Evolutionary conservation across 2,113 vertebrate species (phyloP).

Genomic region (Cyprinus carpio): DNA sequence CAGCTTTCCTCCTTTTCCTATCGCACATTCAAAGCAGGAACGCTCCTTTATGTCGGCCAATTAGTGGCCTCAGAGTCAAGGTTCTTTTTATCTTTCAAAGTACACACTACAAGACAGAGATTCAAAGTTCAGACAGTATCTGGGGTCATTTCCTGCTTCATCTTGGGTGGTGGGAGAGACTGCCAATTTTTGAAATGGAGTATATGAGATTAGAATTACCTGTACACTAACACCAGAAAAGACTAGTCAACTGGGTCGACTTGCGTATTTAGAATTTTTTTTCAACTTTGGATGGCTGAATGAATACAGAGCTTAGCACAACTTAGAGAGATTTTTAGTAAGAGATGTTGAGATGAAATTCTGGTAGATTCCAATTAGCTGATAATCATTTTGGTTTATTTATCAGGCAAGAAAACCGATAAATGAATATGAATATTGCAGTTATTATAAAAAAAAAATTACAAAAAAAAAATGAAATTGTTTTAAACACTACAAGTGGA

Average conservation of each 20-base stretch:
- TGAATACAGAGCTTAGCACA: background rate
- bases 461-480: background rate
- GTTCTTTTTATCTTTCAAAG: constrained; percentile 84
- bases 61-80: constrained; percentile 79
- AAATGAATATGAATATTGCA: background rate
- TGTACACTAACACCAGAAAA: background rate
- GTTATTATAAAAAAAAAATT: background rate
- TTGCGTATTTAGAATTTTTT: background rate
- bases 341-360: background rate
- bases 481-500: background rate
- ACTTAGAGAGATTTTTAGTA: background rate
- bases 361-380: background rate
- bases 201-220: background rate
- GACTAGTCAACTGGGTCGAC: background rate
- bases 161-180: constrained; percentile 61
- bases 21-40: constrained; percentile 65
- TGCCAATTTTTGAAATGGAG: background rate
- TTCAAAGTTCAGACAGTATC: constrained; percentile 83
- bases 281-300: background rate
- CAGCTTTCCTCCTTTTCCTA: constrained; percentile 58
- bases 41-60: constrained; percentile 81
- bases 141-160: constrained; percentile 85
- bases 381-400: background rate
- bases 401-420: background rate
- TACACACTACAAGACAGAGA: constrained; percentile 74